phyloP scores from a whole-genome alignment of 2,888 invertebrate species.

The Thecophora atra region DNA sequence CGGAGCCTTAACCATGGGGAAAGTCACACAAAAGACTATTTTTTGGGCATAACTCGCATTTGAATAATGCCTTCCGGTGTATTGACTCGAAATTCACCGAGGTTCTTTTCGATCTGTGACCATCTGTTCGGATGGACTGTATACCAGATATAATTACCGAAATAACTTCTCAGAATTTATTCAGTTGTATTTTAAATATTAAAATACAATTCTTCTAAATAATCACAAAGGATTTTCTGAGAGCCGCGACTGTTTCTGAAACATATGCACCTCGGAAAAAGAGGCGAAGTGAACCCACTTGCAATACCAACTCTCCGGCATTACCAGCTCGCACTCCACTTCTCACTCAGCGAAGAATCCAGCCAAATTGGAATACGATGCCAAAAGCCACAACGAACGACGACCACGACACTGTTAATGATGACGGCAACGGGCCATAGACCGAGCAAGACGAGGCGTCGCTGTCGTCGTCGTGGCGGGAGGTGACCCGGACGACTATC shows the following conservation, averaged over 20 bases:
- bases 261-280: not conserved
- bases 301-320: not conserved
- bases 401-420: slow-evolving; percentile 37
- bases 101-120: no score
- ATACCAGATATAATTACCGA: no score
- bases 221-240: not conserved
- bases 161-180: no score
- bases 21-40: no score
- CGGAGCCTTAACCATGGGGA: no score
- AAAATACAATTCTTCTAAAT: no score
- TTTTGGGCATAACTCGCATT: no score
- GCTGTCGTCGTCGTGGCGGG: not conserved
- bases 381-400: slow-evolving; percentile 37
- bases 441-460: slow-evolving; percentile 5
- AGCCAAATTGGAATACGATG: slow-evolving; percentile 39
- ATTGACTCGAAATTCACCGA: no score
- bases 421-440: slow-evolving; percentile 36
- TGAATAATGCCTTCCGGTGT: no score
- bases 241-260: slow-evolving; percentile 10
- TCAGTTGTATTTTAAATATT: no score
- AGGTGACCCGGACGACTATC: slow-evolving; percentile 10
- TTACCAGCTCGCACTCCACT: slow-evolving; percentile 5
- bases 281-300: not conserved
- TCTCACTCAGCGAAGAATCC: slow-evolving; percentile 25
- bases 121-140: no score